These are phyloP conservation scores for Pionites leucogaster DNA, from an alignment of 2,113 vertebrate species.

Conservation along the genomic window DNA sequence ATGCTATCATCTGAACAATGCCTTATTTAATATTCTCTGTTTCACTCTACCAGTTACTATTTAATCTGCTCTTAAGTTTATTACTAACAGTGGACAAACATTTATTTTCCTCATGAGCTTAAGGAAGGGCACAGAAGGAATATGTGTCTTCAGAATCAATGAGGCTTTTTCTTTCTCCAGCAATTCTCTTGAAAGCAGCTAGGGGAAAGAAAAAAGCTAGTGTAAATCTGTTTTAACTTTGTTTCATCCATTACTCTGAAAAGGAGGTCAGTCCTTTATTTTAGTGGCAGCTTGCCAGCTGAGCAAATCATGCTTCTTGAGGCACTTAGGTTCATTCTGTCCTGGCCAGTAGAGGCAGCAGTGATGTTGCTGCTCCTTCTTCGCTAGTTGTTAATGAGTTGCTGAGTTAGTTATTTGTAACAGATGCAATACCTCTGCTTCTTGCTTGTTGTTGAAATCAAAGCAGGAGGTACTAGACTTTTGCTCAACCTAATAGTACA, in stretches of 20 bases:
- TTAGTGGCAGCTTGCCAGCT: not conserved
- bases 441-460: not conserved
- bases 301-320: not conserved
- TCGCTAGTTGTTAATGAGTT: not conserved
- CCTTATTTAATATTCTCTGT: not conserved
- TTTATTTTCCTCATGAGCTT: not conserved
- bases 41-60: not conserved
- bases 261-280: not conserved
- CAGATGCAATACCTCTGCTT: not conserved
- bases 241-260: not conserved
- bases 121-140: not conserved
- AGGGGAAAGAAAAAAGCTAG: not conserved
- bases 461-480: not conserved
- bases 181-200: not conserved
- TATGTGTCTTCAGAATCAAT: accelerated
- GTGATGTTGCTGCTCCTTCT: not conserved
- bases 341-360: not conserved
- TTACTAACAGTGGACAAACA: not conserved
- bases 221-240: not conserved
- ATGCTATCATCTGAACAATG: not conserved
- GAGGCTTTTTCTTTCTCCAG: not conserved
- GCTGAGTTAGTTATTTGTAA: not conserved
- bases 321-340: not conserved
- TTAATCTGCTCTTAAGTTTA: not conserved
- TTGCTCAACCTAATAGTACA: not conserved